Conservation (phyloP, 2,888 invertebrate species). For the Branchellion lobata region DNA sequence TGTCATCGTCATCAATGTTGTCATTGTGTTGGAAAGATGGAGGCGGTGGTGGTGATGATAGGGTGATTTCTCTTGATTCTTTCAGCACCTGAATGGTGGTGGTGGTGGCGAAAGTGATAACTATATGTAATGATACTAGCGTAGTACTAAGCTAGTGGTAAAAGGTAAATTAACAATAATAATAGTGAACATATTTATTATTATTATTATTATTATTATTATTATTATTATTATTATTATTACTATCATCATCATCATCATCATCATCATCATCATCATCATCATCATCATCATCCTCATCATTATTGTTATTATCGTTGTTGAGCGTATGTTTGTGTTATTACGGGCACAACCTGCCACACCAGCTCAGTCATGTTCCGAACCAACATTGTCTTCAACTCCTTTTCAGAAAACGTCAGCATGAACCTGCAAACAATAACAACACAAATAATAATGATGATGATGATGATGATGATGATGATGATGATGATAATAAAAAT, state of each 20-base stretch:
- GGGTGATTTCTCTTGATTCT: conserved; percentile 69
- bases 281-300: conserved; percentile 83
- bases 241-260: conserved; percentile 68
- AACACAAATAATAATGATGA: conserved; percentile 82
- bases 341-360: conserved; percentile 77
- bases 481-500: too few species aligned
- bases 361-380: conserved; percentile 93
- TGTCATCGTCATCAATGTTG: not conserved
- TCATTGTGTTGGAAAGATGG: not conserved
- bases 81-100: conserved; percentile 63
- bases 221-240: too few species aligned
- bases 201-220: too few species aligned
- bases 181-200: too few species aligned
- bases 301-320: conserved; percentile 58
- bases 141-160: too few species aligned
- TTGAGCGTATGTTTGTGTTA: too few species aligned
- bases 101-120: not conserved
- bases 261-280: conserved; percentile 96
- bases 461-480: conserved; percentile 64
- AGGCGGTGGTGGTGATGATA: conserved; percentile 43
- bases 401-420: conserved; percentile 88
- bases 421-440: conserved; percentile 82
- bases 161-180: too few species aligned
- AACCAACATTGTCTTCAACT: conserved; percentile 81
- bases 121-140: not conserved